A percentile compares a stretch with the other conserved stretches of the same genome.
Evolutionary conservation across 1,140 invertebrate species (phyloP).

Genomic region (Anthonomus grandis): DNA sequence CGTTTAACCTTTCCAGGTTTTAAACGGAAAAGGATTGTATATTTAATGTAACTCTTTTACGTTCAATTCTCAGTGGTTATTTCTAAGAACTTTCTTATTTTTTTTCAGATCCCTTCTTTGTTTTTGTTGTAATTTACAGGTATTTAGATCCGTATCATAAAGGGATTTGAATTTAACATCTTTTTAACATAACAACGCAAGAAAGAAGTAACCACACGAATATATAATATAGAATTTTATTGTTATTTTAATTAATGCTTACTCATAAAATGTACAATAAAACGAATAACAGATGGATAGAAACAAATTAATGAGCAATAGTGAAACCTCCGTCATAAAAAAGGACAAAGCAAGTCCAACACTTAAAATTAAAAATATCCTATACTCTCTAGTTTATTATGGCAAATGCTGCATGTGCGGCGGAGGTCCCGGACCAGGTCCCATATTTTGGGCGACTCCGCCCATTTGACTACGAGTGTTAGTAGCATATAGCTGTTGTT

Average conservation of each 20-base stretch:
- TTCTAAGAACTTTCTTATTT: no score
- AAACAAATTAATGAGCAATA: slow-evolving; percentile 51
- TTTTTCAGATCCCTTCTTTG: no score
- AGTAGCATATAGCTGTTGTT: slow-evolving; percentile 90
- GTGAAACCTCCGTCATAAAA: slow-evolving; percentile 47
- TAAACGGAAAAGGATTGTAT: no score
- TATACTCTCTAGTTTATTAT: slow-evolving; percentile 47
- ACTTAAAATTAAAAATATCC: slow-evolving; percentile 39
- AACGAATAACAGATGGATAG: slow-evolving; percentile 51
- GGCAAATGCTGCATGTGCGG: slow-evolving; percentile 48
- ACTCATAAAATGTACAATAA: slow-evolving; percentile 51
- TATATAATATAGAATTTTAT: slow-evolving; percentile 51
- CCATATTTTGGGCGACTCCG: slow-evolving; percentile 46
- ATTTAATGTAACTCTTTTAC: no score
- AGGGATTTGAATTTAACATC: no score
- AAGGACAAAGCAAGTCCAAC: slow-evolving; percentile 45
- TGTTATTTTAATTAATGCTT: slow-evolving; percentile 48
- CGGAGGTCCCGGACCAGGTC: slow-evolving; percentile 41
- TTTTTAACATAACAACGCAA: no score
- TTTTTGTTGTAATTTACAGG: no score
- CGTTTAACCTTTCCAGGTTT: no score
- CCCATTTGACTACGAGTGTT: slow-evolving; percentile 66
- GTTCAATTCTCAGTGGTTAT: no score
- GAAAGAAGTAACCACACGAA: slow-evolving; percentile 34
- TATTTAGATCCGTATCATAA: no score